Evolutionary conservation across 2,113 vertebrate genomes (phyloP), one percentile per base, ranked within the genome.

Genomic region (Carassius gibelio): DNA sequence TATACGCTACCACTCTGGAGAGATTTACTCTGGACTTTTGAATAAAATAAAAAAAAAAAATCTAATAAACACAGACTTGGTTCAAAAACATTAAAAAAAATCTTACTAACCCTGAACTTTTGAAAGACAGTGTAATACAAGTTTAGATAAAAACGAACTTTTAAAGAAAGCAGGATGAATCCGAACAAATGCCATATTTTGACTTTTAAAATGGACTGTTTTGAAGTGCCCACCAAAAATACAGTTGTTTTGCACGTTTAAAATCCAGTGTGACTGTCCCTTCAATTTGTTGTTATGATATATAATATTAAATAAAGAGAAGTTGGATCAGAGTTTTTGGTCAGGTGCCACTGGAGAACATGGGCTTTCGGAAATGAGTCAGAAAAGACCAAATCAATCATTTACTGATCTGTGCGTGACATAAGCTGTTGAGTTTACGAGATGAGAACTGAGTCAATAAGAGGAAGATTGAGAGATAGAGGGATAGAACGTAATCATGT

Each of bases 301-400:
- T 68, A 74, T 50, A 78, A 61, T 68, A 71, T 61, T 64, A 76
- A 30, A 83, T 78, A 80, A 9, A 10, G 38, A 42, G 19, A 42
- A 42, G 68, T 21, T 74, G 42, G 71, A 26, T 77, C 34, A n/a
- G 76, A 79, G 66, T 64, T 61, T 79, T 85, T 59, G 75, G 75
- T 45, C 36, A 42, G 59, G 62, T 78, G 55, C 64, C 77, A 83
- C 75, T 85, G 21, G 36, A 78, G 42, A 55, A 80, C 26, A 78
- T 71, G 76, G 13, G 50, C 13, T 68, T 88, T 80, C 83, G 74
- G 66, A 82, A 84, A 72, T 59, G 42, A 83, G 50, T 84, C 61
- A 45, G 75, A 30, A 45, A 66, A 75, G 15, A 69, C 45, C 62
- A 81, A 52, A 23, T 81, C 55, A 57, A 66, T 57, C 26, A n/a